A percentile compares a stretch with the other conserved stretches of the same genome.
Evolutionary conservation across 2,113 vertebrate species (phyloP).

Genomic region (Chlorodrepanis virens): DNA sequence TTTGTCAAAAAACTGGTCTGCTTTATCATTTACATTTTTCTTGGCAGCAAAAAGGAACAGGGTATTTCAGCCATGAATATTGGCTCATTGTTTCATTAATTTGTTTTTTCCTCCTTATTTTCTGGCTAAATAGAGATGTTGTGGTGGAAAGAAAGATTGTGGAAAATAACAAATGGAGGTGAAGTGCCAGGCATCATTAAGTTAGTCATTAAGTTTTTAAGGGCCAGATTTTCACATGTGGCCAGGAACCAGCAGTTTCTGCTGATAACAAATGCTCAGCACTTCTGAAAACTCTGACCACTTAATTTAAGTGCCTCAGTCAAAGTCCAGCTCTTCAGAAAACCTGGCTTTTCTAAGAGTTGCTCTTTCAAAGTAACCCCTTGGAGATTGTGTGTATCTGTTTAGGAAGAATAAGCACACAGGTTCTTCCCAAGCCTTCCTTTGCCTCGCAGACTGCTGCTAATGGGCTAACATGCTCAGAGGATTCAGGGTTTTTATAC

Average conservation of each 20-base stretch:
- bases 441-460: background rate
- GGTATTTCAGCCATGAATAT: background rate
- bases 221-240: background rate
- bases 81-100: background rate
- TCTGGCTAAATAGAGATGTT: background rate
- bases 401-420: background rate
- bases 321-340: slow-evolving; percentile 1
- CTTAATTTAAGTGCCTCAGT: background rate
- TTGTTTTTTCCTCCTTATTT: background rate
- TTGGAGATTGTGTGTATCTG: background rate
- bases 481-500: background rate
- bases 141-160: background rate
- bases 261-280: background rate
- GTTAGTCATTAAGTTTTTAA: slow-evolving; percentile 29
- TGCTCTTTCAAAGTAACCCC: background rate
- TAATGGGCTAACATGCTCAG: accelerated
- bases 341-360: background rate
- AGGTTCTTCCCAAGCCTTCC: background rate
- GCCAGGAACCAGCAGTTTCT: background rate
- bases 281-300: slow-evolving; percentile 1
- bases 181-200: background rate
- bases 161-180: background rate
- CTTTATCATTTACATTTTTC: slow-evolving; percentile 46
- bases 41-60: background rate
- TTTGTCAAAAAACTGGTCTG: background rate